Percentiles rank a stretch among this genome's conserved stretches.
Conservation (phyloP, 2,797 vertebrate species). For the Anas flavirostris region DNA sequence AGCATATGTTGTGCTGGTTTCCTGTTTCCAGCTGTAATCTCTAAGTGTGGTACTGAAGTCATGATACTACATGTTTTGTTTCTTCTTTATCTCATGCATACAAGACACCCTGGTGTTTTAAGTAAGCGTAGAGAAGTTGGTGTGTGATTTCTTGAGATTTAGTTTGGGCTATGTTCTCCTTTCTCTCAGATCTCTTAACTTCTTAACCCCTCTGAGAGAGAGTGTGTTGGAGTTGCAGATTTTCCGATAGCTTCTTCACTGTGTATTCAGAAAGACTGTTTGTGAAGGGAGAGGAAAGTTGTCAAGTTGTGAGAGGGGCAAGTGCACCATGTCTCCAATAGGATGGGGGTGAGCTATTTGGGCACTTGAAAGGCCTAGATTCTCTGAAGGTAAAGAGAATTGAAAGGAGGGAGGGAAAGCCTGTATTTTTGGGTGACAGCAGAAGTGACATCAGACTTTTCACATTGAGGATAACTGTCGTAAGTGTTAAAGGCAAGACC, state of each 20-base stretch:
- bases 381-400: neutral
- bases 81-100: neutral
- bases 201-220: neutral
- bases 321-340: neutral
- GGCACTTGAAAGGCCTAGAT: neutral
- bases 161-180: neutral
- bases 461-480: neutral
- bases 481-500: neutral
- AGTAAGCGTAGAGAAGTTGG: neutral
- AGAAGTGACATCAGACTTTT: neutral
- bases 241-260: neutral
- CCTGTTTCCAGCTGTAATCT: neutral
- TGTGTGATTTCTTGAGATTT: neutral
- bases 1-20: neutral
- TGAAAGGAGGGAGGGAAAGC: neutral
- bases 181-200: neutral
- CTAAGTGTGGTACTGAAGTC: neutral
- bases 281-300: neutral
- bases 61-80: neutral
- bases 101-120: neutral
- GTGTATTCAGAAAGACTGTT: neutral
- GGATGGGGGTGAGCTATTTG: neutral
- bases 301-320: accelerated
- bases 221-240: neutral
- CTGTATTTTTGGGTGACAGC: neutral